Evolutionary conservation across 1,140 invertebrate genomes (phyloP).

Genomic region (Eriocheir sinensis): DNA sequence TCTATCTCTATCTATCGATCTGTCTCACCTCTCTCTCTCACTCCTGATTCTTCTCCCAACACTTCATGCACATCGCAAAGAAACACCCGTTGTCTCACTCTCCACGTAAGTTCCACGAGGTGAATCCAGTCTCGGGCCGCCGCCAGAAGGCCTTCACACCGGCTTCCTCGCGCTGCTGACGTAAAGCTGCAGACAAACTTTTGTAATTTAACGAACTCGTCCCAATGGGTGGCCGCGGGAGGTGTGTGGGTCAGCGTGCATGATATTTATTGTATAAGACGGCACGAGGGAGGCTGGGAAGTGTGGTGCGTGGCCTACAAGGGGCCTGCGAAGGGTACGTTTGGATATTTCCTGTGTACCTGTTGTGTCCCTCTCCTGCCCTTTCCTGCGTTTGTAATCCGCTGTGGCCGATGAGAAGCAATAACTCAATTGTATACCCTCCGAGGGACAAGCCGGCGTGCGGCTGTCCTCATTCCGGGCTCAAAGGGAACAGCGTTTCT

Average conservation of each 20-base stretch:
- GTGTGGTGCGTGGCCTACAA: background rate
- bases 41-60: background rate
- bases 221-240: background rate
- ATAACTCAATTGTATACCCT: background rate
- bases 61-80: background rate
- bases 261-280: background rate
- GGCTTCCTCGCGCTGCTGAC: background rate
- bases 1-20: background rate
- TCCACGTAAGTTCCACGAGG: background rate
- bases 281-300: background rate
- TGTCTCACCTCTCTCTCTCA: slow-evolving; percentile 29
- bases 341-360: background rate
- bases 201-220: background rate
- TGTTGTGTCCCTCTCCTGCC: background rate
- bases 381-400: background rate
- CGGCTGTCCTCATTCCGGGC: background rate
- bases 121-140: background rate
- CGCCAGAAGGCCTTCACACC: background rate
- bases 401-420: background rate
- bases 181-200: background rate
- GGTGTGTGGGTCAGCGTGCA: background rate
- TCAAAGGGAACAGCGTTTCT: background rate
- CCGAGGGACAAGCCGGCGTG: background rate
- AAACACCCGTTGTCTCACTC: background rate
- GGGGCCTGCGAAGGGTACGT: background rate